phyloP scores from a whole-genome alignment of 2,113 vertebrate species.

The Butastur rufipennis region DNA sequence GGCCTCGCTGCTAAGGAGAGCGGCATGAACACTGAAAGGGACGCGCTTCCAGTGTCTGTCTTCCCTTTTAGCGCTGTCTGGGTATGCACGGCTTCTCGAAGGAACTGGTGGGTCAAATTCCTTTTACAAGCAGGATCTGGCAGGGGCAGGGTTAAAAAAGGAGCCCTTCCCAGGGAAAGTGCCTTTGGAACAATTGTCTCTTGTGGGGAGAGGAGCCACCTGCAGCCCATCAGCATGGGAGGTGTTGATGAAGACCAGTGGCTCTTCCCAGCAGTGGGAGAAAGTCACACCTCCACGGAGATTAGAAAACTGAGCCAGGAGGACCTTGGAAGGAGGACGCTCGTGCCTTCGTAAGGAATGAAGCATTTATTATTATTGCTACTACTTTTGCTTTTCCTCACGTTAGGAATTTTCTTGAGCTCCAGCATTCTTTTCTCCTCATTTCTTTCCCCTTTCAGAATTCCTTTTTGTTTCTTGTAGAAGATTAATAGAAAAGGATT shows the following conservation, averaged over 20 bases:
- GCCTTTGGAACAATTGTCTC: neutral
- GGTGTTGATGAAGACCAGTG: neutral
- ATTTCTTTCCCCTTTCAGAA: neutral
- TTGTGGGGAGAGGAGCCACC: neutral
- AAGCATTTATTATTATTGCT: rapidly evolving
- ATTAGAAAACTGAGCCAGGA: neutral
- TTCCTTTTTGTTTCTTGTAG: neutral
- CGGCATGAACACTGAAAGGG: neutral
- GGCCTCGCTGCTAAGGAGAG: neutral
- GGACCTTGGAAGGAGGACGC: rapidly evolving
- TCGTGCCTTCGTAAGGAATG: neutral
- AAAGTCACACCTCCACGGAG: neutral
- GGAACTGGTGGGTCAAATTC: neutral
- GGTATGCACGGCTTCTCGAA: neutral
- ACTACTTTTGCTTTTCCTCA: neutral
- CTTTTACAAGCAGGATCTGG: neutral
- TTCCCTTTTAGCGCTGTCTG: neutral
- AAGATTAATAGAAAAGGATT: neutral
- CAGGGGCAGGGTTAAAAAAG: neutral
- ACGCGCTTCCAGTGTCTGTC: neutral
- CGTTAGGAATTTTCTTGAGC: neutral
- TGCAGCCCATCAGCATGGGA: neutral
- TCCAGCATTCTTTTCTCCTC: rapidly evolving
- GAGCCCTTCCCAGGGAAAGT: neutral
- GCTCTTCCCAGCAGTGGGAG: neutral